Conservation (phyloP, 2,888 invertebrate genomes). For the Eristalis arbustorum region DNA sequence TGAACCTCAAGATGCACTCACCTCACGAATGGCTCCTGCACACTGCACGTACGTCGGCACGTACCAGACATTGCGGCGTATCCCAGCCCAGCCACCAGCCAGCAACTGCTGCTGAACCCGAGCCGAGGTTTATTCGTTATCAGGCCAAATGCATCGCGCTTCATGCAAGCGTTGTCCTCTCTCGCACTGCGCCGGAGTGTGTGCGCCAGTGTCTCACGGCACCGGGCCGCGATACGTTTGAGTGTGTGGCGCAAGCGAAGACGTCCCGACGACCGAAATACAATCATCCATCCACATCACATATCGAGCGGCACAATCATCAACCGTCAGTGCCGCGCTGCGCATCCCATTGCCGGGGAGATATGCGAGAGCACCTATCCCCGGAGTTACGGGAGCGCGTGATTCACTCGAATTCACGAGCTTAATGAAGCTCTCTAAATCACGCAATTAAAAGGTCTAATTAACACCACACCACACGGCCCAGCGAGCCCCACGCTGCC, state of each 20-base stretch:
- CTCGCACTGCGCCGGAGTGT: slow-evolving; percentile 11
- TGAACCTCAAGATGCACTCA: slow-evolving; percentile 16
- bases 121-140: slow-evolving; percentile 38
- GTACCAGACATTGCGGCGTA: slow-evolving; percentile 63
- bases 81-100: slow-evolving; percentile 12
- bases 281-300: slow-evolving; percentile 71
- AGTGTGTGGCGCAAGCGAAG: background rate
- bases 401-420: slow-evolving; percentile 81
- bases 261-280: slow-evolving; percentile 39
- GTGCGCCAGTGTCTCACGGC: slow-evolving; percentile 23
- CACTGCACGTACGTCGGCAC: slow-evolving; percentile 48
- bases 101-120: slow-evolving; percentile 47
- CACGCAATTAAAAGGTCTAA: slow-evolving; percentile 79
- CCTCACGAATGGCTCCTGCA: slow-evolving; percentile 62
- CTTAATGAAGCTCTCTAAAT: slow-evolving; percentile 81
- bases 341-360: slow-evolving; percentile 28
- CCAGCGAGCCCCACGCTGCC: slow-evolving; percentile 34
- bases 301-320: slow-evolving; percentile 69
- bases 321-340: slow-evolving; percentile 64
- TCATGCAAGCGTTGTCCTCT: slow-evolving; percentile 46
- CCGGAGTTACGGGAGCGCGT: slow-evolving; percentile 75
- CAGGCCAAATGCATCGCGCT: slow-evolving; percentile 61
- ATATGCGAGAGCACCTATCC: slow-evolving; percentile 47
- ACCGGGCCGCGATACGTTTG: background rate
- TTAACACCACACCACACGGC: slow-evolving; percentile 76